These are phyloP conservation scores for Callopanchax toddi DNA, from an alignment of 2,113 vertebrate genomes.

Conservation along the genomic window DNA sequence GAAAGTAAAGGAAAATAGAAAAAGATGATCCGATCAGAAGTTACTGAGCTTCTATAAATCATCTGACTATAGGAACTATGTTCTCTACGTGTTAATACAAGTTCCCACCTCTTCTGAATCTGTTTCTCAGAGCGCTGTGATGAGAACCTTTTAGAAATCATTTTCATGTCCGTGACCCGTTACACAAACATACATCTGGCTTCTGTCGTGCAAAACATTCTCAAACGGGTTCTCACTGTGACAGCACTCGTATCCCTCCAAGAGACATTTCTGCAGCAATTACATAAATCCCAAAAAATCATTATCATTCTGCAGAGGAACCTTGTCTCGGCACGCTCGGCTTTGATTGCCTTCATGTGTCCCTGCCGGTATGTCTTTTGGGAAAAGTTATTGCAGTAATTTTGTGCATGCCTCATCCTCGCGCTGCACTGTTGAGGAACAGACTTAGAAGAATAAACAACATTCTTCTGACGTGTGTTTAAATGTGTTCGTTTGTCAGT, in stretches of 20 bases:
- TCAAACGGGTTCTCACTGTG: neutral
- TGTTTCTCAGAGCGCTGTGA: no score
- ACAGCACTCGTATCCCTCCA: neutral
- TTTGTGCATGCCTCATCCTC: neutral
- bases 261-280: neutral
- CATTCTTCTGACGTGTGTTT: neutral
- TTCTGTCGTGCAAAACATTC: neutral
- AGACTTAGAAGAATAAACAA: neutral
- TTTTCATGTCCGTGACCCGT: neutral
- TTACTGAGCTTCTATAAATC: no score
- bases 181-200: neutral
- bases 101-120: neutral
- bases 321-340: neutral
- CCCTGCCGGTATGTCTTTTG: neutral
- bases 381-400: neutral
- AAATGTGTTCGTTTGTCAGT: neutral
- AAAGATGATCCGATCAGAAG: no score
- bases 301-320: neutral
- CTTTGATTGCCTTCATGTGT: neutral
- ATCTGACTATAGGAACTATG: no score
- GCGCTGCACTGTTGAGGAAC: neutral
- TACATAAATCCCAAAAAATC: constrained; percentile 13
- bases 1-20: no score
- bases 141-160: neutral
- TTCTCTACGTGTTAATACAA: neutral